Conservation (phyloP, 2,113 vertebrate species). For the Carassius carassius region DNA sequence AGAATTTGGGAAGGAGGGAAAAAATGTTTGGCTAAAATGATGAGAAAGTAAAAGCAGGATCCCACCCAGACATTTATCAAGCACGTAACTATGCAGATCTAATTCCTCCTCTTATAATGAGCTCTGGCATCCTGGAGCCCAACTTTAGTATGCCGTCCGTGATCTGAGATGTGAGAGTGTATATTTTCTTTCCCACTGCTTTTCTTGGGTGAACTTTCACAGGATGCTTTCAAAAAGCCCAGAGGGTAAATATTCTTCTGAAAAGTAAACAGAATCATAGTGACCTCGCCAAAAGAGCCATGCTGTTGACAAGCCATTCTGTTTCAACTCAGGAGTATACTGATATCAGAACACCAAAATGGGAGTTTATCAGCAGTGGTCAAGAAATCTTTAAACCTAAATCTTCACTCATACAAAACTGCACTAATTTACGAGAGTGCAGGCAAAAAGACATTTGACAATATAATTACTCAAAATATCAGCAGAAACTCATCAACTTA, state of each 20-base stretch:
- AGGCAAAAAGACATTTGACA: not conserved
- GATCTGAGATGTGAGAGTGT: constrained; percentile 10
- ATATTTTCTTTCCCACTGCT: constrained; percentile 46
- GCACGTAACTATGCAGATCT: constrained; percentile 19
- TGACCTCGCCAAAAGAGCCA: constrained; percentile 89
- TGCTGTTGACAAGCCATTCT: constrained; percentile 86
- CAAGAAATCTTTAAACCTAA: constrained; percentile 60
- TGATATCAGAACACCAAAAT: constrained; percentile 66
- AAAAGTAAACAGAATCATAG: constrained; percentile 92
- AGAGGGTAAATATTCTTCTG: constrained; percentile 88
- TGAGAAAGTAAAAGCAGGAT: not conserved
- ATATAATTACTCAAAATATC: not conserved
- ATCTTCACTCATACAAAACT: not conserved
- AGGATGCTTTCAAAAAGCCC: constrained; percentile 89
- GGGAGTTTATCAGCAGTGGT: constrained; percentile 68
- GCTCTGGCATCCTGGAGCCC: not conserved
- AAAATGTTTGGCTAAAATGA: not conserved
- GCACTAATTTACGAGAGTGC: not conserved
- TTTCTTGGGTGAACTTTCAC: constrained; percentile 82
- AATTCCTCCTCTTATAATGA: constrained; percentile 27
- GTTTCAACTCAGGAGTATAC: constrained; percentile 87
- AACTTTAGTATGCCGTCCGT: not conserved
- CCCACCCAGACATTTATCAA: constrained; percentile 4
- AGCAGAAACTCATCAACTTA: not conserved
- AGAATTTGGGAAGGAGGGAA: not conserved